Evolutionary conservation across 2,888 invertebrate genomes (phyloP).

Genomic region (Trachelus troglodyta): DNA sequence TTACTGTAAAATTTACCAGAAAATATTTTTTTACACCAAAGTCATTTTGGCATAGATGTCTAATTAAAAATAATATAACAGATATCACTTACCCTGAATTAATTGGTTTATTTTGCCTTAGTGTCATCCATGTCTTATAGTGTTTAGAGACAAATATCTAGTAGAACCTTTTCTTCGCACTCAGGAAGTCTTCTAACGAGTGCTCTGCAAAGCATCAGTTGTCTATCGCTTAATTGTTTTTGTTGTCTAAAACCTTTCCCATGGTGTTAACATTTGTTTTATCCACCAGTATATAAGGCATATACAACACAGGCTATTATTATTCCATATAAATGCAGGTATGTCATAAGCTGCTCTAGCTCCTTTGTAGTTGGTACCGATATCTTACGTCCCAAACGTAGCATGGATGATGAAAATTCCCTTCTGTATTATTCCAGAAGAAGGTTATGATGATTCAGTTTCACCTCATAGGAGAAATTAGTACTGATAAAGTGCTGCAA

Average conservation of each 20-base stretch:
- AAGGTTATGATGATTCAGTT: constrained; percentile 28
- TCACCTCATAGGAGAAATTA: constrained; percentile 47
- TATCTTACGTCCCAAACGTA: constrained; percentile 45
- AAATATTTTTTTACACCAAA: background rate
- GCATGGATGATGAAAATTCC: constrained; percentile 42
- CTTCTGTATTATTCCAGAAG: constrained; percentile 47
- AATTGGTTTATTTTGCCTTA: no score
- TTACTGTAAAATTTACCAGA: background rate
- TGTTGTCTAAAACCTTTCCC: constrained; percentile 42
- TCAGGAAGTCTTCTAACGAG: constrained; percentile 42
- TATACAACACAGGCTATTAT: constrained; percentile 37
- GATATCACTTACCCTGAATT: background rate
- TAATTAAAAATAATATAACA: background rate
- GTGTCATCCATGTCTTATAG: no score
- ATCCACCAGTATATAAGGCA: constrained; percentile 48
- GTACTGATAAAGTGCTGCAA: constrained; percentile 67
- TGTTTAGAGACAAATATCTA: constrained; percentile 33
- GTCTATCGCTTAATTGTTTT: constrained; percentile 33
- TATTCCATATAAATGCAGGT: constrained; percentile 39
- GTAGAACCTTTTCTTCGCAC: constrained; percentile 44
- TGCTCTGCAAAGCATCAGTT: constrained; percentile 29
- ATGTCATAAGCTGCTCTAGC: constrained; percentile 32
- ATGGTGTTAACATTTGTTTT: constrained; percentile 41
- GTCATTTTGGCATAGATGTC: background rate
- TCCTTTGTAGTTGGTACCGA: constrained; percentile 42